Evolutionary conservation across 2,113 vertebrate genomes (phyloP), one percentile per base, ranked within the genome.

Genomic region (Coptodon bakossiorum): DNA sequence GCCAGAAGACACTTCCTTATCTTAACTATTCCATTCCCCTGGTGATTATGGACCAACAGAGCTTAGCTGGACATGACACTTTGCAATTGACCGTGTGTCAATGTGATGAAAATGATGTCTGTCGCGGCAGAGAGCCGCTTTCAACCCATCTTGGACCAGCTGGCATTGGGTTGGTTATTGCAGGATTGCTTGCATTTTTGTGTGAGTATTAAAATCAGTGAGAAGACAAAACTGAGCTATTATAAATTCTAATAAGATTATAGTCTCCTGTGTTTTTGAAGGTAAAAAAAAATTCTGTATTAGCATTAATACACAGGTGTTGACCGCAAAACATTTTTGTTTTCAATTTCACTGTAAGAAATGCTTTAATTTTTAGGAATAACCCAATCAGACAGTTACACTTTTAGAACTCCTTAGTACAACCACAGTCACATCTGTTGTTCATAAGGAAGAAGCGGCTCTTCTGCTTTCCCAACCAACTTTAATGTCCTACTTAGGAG

Each of bases 1-100:
- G 93, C 86, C 31, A 81, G 59, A 93, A 59, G 85, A 53, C 10
- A 5, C 96, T 98, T 54, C 81, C 94, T 1, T 93, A 76, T 3
- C 97, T 95, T 5, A 95, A 94, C 50, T 97, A 97, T 90, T 86
- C 83, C 0, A 89, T 98, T 63, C 96, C 96, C 0, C 10, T 98
- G 57, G 19, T 80, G 19, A 94, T 97, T 29, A 71, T 84, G 34
- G 98, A 98, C 80, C 95, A 95, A 11, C 97, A 97, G 88, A 95
- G 95, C 5, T 2, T 83, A 12, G 52, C 2, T 3, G 85, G 22
- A 34, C 24, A 38, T 24, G 90, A 96, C 4, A 91, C 34, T 2
- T 22, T 97, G 6, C 7, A 84, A 0, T 81, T 97, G 31, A 79
- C 48, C 3, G 52, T 98, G 76, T 98, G 97, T 57, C 85, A 93